Evolutionary conservation across 1,140 invertebrate genomes (phyloP).

Genomic region (Drosophila sucinea): DNA sequence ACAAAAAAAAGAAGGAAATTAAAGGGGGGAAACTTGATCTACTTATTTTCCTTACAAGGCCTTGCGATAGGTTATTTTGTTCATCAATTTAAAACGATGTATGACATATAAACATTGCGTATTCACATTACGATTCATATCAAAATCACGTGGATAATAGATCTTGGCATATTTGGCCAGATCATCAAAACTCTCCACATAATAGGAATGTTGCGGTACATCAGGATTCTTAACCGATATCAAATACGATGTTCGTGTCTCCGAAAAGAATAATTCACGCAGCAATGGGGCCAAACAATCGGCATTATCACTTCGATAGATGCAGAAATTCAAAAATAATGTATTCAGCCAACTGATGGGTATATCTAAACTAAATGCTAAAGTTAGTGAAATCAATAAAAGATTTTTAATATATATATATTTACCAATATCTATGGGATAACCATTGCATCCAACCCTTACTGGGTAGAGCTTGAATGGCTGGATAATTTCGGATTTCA

Average conservation of each 20-base stretch:
- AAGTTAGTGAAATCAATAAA: neutral
- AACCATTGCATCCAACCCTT: slow-evolving; percentile 69
- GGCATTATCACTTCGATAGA: slow-evolving; percentile 35
- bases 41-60: slow-evolving; percentile 59
- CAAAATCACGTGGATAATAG: slow-evolving; percentile 57
- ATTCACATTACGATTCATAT: slow-evolving; percentile 31
- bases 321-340: slow-evolving; percentile 64
- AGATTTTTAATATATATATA: too few relatives aligned
- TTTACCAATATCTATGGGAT: slow-evolving; percentile 61
- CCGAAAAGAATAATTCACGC: slow-evolving; percentile 48
- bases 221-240: slow-evolving; percentile 43
- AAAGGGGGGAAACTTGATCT: neutral
- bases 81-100: slow-evolving; percentile 33
- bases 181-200: slow-evolving; percentile 41
- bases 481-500: slow-evolving; percentile 66
- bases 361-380: slow-evolving; percentile 27
- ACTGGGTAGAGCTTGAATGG: slow-evolving; percentile 40
- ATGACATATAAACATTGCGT: slow-evolving; percentile 58
- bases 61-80: slow-evolving; percentile 56
- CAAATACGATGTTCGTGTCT: slow-evolving; percentile 49
- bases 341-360: slow-evolving; percentile 53
- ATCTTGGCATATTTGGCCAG: slow-evolving; percentile 33
- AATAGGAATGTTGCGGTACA: neutral
- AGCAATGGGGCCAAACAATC: slow-evolving; percentile 30
- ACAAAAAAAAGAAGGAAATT: neutral